A percentile compares a stretch with the other conserved stretches of the same genome.
These are phyloP conservation scores for Callocephalon fimbriatum DNA, from an alignment of 2,113 vertebrate genomes.

Conservation along the genomic window DNA sequence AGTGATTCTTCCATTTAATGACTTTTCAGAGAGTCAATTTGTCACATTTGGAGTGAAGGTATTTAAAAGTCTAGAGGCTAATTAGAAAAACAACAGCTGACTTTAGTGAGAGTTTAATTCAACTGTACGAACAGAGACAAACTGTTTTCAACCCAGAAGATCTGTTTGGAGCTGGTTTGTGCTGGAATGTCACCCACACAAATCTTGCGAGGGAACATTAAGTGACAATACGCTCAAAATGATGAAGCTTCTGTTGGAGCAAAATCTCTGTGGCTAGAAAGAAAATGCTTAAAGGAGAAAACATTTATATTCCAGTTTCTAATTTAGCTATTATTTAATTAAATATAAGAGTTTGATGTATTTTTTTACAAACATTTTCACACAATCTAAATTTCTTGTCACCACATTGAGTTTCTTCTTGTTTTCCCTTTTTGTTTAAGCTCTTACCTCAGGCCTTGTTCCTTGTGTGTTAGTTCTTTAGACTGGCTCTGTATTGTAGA, in stretches of 20 bases:
- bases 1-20: background rate
- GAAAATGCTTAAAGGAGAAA: background rate
- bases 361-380: slow-evolving; percentile 3
- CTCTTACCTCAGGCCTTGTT: background rate
- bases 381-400: background rate
- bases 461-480: background rate
- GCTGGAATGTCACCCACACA: slow-evolving; percentile 59
- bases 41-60: background rate
- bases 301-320: slow-evolving; percentile 9
- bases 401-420: background rate
- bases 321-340: slow-evolving; percentile 31
- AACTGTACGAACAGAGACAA: background rate
- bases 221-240: slow-evolving; percentile 41
- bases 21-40: background rate
- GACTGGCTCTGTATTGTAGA: background rate
- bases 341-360: background rate
- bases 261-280: background rate
- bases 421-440: background rate
- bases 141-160: slow-evolving; percentile 31
- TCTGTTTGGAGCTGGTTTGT: slow-evolving; percentile 39
- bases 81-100: slow-evolving; percentile 21
- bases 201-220: slow-evolving; percentile 46
- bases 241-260: slow-evolving; percentile 26
- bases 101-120: slow-evolving; percentile 5
- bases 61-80: slow-evolving; percentile 14